These are phyloP conservation scores for Semibalanus balanoides DNA, from an alignment of 1,140 invertebrate genomes.

Conservation along the genomic window DNA sequence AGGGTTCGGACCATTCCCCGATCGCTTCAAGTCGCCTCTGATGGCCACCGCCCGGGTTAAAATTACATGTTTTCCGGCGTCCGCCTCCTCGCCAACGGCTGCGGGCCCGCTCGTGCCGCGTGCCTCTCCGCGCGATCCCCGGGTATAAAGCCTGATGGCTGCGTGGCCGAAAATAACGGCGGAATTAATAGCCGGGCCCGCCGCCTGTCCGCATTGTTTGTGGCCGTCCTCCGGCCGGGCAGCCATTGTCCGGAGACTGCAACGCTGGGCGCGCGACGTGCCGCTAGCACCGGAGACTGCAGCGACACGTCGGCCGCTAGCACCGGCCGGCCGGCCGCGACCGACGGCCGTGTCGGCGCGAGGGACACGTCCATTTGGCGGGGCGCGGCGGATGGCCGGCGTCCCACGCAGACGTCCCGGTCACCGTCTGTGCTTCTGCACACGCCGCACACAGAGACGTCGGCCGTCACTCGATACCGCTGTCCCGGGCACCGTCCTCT, in stretches of 20 bases:
- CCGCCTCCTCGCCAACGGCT: no score
- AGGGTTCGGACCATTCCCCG: background rate
- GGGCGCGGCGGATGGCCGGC: no score
- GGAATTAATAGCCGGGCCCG: background rate
- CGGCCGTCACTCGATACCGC: no score
- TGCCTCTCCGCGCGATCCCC: background rate
- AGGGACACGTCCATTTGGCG: background rate
- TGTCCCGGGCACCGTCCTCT: no score
- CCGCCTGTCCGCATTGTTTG: background rate
- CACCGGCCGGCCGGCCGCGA: background rate
- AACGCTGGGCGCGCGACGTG: no score
- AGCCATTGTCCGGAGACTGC: background rate
- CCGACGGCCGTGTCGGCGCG: no score
- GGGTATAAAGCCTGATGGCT: background rate
- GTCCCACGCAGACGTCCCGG: no score
- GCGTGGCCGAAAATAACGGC: background rate
- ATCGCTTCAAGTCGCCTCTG: background rate
- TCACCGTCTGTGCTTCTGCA: no score
- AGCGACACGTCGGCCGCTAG: background rate
- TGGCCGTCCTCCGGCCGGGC: no score
- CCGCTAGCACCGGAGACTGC: background rate
- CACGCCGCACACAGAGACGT: no score
- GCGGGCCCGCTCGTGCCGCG: background rate
- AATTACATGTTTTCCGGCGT: background rate
- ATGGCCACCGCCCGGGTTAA: background rate